Conservation (phyloP, 2,113 vertebrate species). For the Numida meleagris region DNA sequence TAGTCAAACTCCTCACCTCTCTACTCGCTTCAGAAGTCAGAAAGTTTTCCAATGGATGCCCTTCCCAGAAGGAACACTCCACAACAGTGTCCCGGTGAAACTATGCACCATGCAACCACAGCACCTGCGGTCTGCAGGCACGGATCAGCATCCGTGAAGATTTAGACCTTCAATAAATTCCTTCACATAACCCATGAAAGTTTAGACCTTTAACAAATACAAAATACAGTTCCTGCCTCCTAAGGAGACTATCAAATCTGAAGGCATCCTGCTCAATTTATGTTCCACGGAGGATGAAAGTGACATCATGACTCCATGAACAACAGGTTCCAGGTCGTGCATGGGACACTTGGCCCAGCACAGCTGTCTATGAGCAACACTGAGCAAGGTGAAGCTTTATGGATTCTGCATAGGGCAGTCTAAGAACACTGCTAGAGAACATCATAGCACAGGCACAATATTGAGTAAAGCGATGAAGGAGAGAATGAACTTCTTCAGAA, state of each 20-base stretch:
- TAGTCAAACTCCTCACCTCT: neutral
- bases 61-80: neutral
- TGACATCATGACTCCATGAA: neutral
- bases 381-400: neutral
- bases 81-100: neutral
- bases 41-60: neutral
- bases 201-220: neutral
- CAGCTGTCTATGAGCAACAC: neutral
- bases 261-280: neutral
- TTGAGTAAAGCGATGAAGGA: neutral
- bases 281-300: neutral
- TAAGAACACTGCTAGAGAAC: neutral
- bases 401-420: neutral
- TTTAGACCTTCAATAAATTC: neutral
- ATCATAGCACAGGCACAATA: neutral
- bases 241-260: neutral
- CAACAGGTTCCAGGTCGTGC: accelerated
- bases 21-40: neutral
- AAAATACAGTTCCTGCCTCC: neutral
- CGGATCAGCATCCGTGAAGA: neutral
- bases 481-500: neutral
- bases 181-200: too few species aligned
- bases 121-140: neutral
- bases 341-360: neutral
- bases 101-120: neutral